These are phyloP conservation scores for Ochropleura leucogaster DNA, from an alignment of 2,888 invertebrate species.

Conservation along the genomic window DNA sequence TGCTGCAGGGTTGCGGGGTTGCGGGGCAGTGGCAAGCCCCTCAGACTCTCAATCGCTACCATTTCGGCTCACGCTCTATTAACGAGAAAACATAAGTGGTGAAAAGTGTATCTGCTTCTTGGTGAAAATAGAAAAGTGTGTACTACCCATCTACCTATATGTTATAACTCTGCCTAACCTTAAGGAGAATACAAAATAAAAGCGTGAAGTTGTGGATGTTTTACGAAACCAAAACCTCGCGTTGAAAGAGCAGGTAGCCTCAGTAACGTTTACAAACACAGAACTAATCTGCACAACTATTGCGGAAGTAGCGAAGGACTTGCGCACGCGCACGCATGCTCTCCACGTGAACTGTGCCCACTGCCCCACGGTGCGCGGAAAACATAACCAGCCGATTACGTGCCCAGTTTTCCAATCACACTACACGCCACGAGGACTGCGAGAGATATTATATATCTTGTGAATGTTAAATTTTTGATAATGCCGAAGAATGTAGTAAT, in stretches of 20 bases:
- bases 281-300: slow-evolving; percentile 19
- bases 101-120: too few species aligned
- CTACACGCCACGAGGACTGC: too few species aligned
- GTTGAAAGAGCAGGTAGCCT: background rate
- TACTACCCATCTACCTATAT: background rate
- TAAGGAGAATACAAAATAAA: background rate
- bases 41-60: too few species aligned
- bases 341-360: slow-evolving; percentile 34
- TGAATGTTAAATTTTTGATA: too few species aligned
- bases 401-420: too few species aligned
- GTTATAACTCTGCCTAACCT: background rate
- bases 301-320: slow-evolving; percentile 47
- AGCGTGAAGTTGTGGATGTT: background rate
- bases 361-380: slow-evolving; percentile 7
- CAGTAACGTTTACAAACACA: slow-evolving; percentile 18
- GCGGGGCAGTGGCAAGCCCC: too few species aligned
- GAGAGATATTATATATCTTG: too few species aligned
- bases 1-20: too few species aligned
- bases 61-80: too few species aligned
- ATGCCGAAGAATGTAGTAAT: too few species aligned
- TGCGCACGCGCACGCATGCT: slow-evolving; percentile 16
- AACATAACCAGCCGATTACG: background rate
- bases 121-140: background rate
- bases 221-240: background rate
- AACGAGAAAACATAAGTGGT: too few species aligned